A percentile compares a stretch with the other conserved stretches of the same genome.
phyloP scores from a whole-genome alignment of 92 coral and sea anemone species.

The Epizoanthus fatuus region DNA sequence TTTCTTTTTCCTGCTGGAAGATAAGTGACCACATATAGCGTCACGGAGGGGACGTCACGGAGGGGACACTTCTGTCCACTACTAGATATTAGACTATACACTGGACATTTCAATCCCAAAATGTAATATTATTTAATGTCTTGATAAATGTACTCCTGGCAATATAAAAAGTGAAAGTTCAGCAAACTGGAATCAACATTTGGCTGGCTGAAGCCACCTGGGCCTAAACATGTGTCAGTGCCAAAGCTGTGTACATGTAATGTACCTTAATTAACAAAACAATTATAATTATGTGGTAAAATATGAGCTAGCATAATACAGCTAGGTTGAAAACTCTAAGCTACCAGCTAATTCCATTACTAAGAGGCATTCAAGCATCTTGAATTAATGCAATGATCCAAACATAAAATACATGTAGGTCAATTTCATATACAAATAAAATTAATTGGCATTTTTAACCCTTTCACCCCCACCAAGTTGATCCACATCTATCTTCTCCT shows the following conservation, averaged over 20 bases:
- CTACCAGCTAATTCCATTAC: too few relatives aligned
- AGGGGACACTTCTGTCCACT: constrained; percentile 22
- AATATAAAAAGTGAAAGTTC: constrained; percentile 4
- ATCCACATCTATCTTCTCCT: too few relatives aligned
- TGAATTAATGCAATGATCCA: too few relatives aligned
- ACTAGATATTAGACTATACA: neutral
- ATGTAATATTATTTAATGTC: neutral
- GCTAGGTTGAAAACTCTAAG: too few relatives aligned
- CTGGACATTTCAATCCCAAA: neutral
- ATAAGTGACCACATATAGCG: constrained; percentile 1
- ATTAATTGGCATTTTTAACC: neutral
- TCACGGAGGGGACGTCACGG: constrained; percentile 11
- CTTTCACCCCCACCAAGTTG: too few relatives aligned
- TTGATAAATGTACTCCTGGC: neutral
- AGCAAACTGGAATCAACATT: neutral
- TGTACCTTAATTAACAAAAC: neutral
- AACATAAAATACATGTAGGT: neutral
- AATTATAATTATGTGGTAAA: too few relatives aligned
- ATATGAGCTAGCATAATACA: neutral
- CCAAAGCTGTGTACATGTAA: neutral
- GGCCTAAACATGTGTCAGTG: neutral
- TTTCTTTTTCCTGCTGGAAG: neutral
- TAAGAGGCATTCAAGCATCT: too few relatives aligned
- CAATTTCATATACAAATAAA: neutral
- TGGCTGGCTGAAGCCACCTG: too few relatives aligned